Conservation (phyloP, 2,797 vertebrate genomes). For the Iguana delicatissima region DNA sequence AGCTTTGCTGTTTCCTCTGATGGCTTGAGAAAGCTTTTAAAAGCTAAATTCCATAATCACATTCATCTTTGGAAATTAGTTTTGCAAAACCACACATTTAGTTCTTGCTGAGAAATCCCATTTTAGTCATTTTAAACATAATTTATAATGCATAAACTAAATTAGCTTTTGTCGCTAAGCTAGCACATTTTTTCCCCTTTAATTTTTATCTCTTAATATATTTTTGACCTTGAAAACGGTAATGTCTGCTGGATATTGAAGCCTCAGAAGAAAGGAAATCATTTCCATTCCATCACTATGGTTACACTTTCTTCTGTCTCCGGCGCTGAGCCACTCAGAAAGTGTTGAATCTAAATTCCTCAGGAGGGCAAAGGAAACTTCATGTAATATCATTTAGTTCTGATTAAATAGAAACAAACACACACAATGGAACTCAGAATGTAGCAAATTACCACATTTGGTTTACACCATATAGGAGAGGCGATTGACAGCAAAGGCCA, state of each 20-base stretch:
- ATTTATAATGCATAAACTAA: conserved; percentile 83
- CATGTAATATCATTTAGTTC: conserved; percentile 79
- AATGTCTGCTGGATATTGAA: conserved; percentile 84
- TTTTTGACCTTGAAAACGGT: conserved; percentile 86
- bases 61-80: conserved; percentile 83
- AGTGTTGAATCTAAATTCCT: conserved; percentile 81
- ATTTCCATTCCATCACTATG: conserved; percentile 89
- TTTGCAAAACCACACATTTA: conserved; percentile 81
- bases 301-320: conserved; percentile 84
- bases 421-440: conserved; percentile 66
- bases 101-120: conserved; percentile 84
- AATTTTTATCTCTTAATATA: conserved; percentile 83
- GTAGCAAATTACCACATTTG: conserved; percentile 62
- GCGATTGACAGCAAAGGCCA: conserved; percentile 50
- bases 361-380: conserved; percentile 79
- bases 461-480: conserved; percentile 54
- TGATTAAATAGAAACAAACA: conserved; percentile 78
- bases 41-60: conserved; percentile 80
- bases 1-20: conserved; percentile 81
- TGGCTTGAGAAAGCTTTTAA: conserved; percentile 80
- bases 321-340: conserved; percentile 69
- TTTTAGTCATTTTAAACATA: conserved; percentile 82
- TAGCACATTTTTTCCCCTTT: conserved; percentile 78
- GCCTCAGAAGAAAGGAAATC: conserved; percentile 84
- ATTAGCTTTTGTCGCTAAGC: conserved; percentile 82